Evolutionary conservation across 2,113 vertebrate species (phyloP).

Genomic region (Lepus timidus): DNA sequence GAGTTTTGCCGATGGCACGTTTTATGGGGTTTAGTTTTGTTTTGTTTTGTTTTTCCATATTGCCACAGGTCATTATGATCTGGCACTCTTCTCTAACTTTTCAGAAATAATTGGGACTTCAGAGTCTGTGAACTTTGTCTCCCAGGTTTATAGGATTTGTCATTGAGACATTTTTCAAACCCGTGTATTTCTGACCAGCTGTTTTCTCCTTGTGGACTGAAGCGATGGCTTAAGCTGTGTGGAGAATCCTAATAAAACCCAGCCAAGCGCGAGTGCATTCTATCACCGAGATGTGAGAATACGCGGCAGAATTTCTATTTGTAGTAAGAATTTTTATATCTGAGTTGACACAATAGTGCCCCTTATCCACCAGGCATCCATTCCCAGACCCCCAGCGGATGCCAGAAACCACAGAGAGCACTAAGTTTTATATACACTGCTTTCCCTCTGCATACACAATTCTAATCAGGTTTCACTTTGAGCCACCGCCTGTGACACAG

Average conservation of each 20-base stretch:
- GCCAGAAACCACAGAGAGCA: too few relatives aligned
- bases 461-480: too few relatives aligned
- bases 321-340: not conserved
- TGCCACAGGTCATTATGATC: constrained; percentile 1
- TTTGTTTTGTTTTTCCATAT: not conserved
- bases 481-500: too few relatives aligned
- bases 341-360: not conserved
- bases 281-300: not conserved
- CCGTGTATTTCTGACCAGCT: not conserved
- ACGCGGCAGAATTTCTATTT: not conserved
- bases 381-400: too few relatives aligned
- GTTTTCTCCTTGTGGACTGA: not conserved
- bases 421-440: too few relatives aligned
- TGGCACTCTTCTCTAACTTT: not conserved
- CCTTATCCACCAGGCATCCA: too few relatives aligned
- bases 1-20: not conserved
- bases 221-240: not conserved
- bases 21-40: not conserved
- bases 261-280: not conserved
- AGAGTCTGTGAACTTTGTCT: not conserved
- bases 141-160: not conserved
- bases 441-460: too few relatives aligned
- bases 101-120: not conserved
- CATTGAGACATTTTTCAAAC: not conserved
- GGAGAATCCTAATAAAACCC: not conserved